Base-by-base conservation (phyloP, 2,113 vertebrate species). In the Ascaphus truei region DNA sequence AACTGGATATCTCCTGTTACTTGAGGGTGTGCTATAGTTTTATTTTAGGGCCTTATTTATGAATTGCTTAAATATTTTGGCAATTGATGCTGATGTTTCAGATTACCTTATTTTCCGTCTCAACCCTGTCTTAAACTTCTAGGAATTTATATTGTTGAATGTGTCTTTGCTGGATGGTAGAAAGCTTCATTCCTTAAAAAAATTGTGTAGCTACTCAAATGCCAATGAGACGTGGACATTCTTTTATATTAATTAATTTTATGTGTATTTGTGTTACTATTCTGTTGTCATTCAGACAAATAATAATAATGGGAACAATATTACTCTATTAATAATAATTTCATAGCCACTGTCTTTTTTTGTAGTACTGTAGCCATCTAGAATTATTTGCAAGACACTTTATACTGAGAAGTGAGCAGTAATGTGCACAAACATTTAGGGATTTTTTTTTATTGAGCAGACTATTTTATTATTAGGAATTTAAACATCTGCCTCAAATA, bases 131-230 rank as follows among this genome's bases (percentile, higher is more conserved):
- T 20, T 52, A 57, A n/a, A 69, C 33, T 60, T 69, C 33, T 61
- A 61, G 16, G 67, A 61, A 61, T 52, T 71, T 61, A 61, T 59
- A 39, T 37, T 59, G 16, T 60, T 61, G 12, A 61, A 61, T 29
- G 58, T 16, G 56, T 25, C 20, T 58, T 18, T 39, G 26, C 13
- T 59, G 31, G 43, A 68, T 50, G 29, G n/a, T 20, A 39, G 2
- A 26, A 50, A 60, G 30, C 3, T 30, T 61, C 3, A 34, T 34
- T 57, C 26, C 18, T 20, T 18, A 1, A 33, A 57, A 47, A 34
- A 7, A 11, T 31, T 22, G n/a, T 20, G n/a, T 8, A 13, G 34
- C 16, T 31, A 30, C 23, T 47, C 7, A 37, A 45, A 47, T 29
- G 4, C 27, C 30, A 33, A 13, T 37, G 15, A 51, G 9, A 52